Evolutionary conservation across 2,888 invertebrate genomes (phyloP).

Genomic region (Ectemnius cavifrons): DNA sequence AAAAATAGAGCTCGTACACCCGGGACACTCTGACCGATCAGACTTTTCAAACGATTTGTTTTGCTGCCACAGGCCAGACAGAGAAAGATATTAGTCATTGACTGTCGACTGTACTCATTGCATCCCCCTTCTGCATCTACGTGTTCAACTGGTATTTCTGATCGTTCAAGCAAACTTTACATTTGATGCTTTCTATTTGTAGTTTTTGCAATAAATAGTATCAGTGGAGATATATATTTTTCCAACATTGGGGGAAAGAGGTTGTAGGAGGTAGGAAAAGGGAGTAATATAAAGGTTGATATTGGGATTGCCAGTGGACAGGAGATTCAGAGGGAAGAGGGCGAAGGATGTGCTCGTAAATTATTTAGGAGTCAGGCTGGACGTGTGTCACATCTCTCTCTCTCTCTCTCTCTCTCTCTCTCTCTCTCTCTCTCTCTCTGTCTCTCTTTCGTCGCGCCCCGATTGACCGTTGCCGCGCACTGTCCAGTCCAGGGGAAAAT

Average conservation of each 20-base stretch:
- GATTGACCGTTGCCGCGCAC: conserved; percentile 49
- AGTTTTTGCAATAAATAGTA: too few species aligned
- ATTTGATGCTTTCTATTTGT: too few species aligned
- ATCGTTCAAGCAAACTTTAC: too few species aligned
- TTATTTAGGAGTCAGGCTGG: conserved; percentile 71
- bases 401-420: conserved; percentile 1
- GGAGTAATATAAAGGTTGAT: conserved; percentile 21
- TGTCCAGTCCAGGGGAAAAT: conserved; percentile 71
- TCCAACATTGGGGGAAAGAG: conserved; percentile 8
- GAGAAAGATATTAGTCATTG: too few species aligned
- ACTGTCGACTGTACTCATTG: too few species aligned
- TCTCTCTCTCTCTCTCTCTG: conserved; percentile 32
- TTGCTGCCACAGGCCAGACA: conserved; percentile 16
- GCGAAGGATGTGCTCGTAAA: conserved; percentile 67
- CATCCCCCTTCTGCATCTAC: too few species aligned
- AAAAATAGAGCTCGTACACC: conserved; percentile 74
- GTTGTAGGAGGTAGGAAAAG: conserved; percentile 10
- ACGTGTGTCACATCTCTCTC: conserved; percentile 54
- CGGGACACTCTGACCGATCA: conserved; percentile 43
- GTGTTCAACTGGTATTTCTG: too few species aligned
- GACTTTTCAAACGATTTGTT: conserved; percentile 44
- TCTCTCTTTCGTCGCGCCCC: conserved; percentile 37
- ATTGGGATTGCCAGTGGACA: too few species aligned
- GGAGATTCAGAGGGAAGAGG: conserved; percentile 12
- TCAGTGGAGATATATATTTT: not conserved